Evolutionary conservation across 2,888 invertebrate genomes (phyloP), one percentile per base, ranked within the genome.

Genomic region (Merodon equestris): DNA sequence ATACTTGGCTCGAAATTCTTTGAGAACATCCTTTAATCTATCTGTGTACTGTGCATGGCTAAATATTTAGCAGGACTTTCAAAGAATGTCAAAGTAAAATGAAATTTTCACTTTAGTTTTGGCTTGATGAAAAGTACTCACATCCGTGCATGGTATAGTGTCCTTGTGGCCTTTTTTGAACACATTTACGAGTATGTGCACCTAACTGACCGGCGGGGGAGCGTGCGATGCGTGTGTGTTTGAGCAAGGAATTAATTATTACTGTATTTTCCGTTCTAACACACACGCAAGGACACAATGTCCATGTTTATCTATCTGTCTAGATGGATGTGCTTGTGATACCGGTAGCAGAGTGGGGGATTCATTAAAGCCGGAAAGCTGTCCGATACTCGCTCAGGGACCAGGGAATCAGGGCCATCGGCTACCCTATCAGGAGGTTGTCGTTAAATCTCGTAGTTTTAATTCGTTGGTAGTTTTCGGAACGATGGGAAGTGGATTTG

Each of bases 401-500:
- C 3, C 27, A 2, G 27, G 7, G 7, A 27, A 27, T 7, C 27
- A 7, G 7, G 27, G 27, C 27, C 27, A 27, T 27, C 27, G 3
- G 42, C 58, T 40, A 60, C 38, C 44, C 47, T n/a, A n/a, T n/a
- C 40, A 40, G 40, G 27, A 50, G 61, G 34, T 48, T 77, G 72
- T 77, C 73, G 67, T 77, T 72, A 73, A 77, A 67, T 61, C 57
- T 81, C 70, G 83, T 82, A 83, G 27, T 27, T 27, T 7, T 27
- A 27, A 27, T 27, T 27, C 27, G 27, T 85, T 84, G 82, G 84
- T 84, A 84, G 83, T 82, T 74, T 64, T 45, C 34, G 63, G 44
- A 19, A 9, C 40, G 1, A 40, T n/a, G 40, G 10, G n/a, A 5
- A n/a, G n/a, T 40, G 40, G 40, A n/a, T 40, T 40, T n/a, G 18